Conservation (phyloP, 2,113 vertebrate species). For the Oncorhynchus keta region DNA sequence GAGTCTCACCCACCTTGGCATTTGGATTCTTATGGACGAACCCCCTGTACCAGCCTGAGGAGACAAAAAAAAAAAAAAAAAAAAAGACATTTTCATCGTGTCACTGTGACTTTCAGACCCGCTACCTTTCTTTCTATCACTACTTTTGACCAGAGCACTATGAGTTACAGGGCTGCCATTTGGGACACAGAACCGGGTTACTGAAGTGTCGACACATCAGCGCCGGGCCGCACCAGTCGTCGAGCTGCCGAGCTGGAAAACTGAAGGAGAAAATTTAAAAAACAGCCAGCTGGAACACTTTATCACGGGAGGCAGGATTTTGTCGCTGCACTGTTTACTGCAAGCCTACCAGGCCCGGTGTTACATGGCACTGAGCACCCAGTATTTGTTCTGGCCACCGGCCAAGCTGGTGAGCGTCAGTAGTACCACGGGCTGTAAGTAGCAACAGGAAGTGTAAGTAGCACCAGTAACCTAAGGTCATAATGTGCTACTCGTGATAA, state of each 20-base stretch:
- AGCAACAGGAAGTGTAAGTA: too few species aligned
- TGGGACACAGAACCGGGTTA: too few species aligned
- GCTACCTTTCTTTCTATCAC: not conserved
- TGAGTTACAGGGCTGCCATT: too few species aligned
- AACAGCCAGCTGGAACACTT: not conserved
- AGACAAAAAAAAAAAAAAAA: slow-evolving; percentile 38
- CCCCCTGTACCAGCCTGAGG: slow-evolving; percentile 96
- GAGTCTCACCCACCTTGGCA: slow-evolving; percentile 82
- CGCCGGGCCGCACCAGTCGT: too few species aligned
- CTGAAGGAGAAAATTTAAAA: too few species aligned
- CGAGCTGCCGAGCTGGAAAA: too few species aligned
- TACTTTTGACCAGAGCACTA: too few species aligned
- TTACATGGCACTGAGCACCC: not conserved
- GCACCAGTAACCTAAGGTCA: too few species aligned
- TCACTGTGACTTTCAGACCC: not conserved
- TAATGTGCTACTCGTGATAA: not conserved
- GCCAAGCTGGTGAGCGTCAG: too few species aligned
- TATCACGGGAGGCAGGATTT: not conserved
- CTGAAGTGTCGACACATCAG: too few species aligned
- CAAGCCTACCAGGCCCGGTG: not conserved
- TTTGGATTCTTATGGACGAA: slow-evolving; percentile 96
- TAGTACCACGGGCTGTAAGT: too few species aligned
- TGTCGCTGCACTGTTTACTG: not conserved
- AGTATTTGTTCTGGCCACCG: not conserved
- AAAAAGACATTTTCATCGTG: slow-evolving; percentile 6